Evolutionary conservation across 2,797 vertebrate species (phyloP).

Genomic region (Lacerta bilineata): DNA sequence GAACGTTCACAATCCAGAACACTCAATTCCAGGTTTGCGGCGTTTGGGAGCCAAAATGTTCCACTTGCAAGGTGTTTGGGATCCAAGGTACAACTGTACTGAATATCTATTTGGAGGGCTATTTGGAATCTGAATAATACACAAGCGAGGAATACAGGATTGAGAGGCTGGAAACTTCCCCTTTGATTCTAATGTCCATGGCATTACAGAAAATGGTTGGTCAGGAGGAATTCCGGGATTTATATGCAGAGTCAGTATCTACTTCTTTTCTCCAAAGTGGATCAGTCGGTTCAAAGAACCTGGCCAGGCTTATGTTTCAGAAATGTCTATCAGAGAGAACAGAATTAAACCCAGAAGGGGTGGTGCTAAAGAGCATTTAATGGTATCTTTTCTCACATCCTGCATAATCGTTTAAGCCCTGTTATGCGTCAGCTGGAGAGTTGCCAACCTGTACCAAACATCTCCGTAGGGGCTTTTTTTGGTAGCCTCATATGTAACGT

Average conservation of each 20-base stretch:
- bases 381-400: accelerated
- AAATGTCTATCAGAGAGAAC: not conserved
- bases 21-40: too few relatives aligned
- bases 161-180: not conserved
- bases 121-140: not conserved
- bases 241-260: not conserved
- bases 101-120: not conserved
- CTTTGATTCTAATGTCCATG: not conserved
- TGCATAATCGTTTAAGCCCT: not conserved
- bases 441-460: not conserved
- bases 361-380: not conserved
- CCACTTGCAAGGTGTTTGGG: too few relatives aligned
- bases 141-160: not conserved
- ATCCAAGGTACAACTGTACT: too few relatives aligned
- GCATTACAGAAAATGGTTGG: not conserved
- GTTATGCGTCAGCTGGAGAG: not conserved
- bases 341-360: not conserved
- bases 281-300: not conserved
- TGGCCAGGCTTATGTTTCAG: not conserved
- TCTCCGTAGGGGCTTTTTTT: not conserved
- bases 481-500: not conserved
- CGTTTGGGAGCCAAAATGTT: too few relatives aligned
- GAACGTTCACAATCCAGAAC: too few relatives aligned
- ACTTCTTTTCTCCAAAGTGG: not conserved
- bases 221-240: not conserved